Conservation (phyloP, 2,888 invertebrate genomes). For the Andrena bicolor region DNA sequence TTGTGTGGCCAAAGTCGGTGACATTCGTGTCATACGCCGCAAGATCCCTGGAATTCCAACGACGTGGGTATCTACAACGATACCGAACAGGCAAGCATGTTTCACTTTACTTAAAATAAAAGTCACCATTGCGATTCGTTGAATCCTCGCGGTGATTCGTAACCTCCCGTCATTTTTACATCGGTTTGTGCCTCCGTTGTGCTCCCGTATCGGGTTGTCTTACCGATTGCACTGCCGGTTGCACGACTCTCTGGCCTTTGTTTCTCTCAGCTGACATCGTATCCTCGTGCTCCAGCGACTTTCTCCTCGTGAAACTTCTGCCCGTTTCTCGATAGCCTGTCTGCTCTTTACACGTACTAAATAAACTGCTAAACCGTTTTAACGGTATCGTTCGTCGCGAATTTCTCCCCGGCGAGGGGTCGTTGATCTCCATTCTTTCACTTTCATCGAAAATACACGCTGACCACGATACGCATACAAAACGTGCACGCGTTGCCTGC, state of each 20-base stretch:
- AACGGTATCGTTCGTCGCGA: constrained; percentile 31
- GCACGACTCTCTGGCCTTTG: constrained; percentile 50
- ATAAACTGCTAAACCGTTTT: constrained; percentile 20
- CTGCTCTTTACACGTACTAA: constrained; percentile 10
- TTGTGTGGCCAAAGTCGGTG: constrained; percentile 56
- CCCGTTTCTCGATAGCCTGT: neutral
- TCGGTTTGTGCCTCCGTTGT: neutral
- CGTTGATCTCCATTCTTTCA: constrained; percentile 59
- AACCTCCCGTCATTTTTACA: constrained; percentile 41
- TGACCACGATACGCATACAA: constrained; percentile 38
- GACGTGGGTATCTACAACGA: constrained; percentile 17
- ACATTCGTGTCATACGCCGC: constrained; percentile 30
- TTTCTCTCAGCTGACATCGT: constrained; percentile 65
- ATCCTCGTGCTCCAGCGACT: constrained; percentile 57
- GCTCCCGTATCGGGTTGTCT: neutral
- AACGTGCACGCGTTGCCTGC: constrained; percentile 25
- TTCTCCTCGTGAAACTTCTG: constrained; percentile 61
- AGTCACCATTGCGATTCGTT: neutral
- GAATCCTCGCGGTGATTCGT: neutral
- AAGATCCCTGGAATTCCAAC: constrained; percentile 45
- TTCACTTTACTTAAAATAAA: neutral
- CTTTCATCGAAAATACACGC: constrained; percentile 65
- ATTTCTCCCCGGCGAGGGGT: constrained; percentile 61
- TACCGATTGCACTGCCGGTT: neutral
- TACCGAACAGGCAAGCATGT: constrained; percentile 38